Evolutionary conservation across 2,113 vertebrate genomes (phyloP).

Genomic region (Myocastor coypus): DNA sequence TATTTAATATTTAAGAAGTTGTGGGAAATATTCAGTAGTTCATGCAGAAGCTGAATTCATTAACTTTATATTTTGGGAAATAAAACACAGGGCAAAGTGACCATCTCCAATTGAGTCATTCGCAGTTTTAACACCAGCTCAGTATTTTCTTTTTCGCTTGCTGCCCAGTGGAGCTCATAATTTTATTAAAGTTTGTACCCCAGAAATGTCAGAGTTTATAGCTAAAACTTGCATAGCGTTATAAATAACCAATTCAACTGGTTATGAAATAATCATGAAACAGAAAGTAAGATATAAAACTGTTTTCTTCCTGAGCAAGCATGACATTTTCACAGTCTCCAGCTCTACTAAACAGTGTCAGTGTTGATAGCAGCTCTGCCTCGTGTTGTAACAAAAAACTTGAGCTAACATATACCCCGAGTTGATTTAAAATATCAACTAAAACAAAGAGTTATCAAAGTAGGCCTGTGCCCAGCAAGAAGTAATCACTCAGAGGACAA

Average conservation of each 20-base stretch:
- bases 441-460: slow-evolving; percentile 2
- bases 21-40: background rate
- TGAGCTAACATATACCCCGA: background rate
- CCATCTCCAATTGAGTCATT: background rate
- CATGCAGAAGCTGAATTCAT: background rate
- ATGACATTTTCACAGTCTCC: slow-evolving; percentile 38
- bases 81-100: background rate
- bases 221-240: background rate
- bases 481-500: background rate
- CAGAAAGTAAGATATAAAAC: background rate
- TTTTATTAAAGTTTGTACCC: background rate
- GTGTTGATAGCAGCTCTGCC: background rate
- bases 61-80: background rate
- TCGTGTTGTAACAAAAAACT: slow-evolving; percentile 9
- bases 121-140: background rate
- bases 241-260: background rate
- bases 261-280: slow-evolving; percentile 38
- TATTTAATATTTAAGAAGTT: background rate
- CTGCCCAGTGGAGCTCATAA: background rate
- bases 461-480: background rate
- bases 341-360: background rate
- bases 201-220: background rate
- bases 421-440: slow-evolving; percentile 29
- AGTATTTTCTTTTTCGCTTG: background rate
- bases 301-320: background rate